Percentiles rank a stretch among this genome's conserved stretches.
Evolutionary conservation across 1,140 invertebrate species (phyloP).

Genomic region (Listronotus bonariensis): DNA sequence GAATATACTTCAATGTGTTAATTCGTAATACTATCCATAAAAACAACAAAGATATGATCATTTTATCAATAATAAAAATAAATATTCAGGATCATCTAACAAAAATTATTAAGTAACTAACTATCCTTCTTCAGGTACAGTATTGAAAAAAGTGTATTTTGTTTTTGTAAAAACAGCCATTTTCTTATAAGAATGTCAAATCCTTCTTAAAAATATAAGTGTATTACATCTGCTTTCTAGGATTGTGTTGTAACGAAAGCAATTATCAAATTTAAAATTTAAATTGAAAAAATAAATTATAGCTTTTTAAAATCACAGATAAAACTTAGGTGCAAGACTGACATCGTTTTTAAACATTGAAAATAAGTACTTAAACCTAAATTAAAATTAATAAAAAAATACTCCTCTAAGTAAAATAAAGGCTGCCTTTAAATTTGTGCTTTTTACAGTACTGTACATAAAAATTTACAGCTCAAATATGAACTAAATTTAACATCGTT

Average conservation of each 20-base stretch:
- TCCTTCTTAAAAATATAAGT: not conserved
- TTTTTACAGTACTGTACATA: conserved; percentile 25
- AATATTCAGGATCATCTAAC: conserved; percentile 37
- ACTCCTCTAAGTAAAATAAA: conserved; percentile 4
- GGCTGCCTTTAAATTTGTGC: conserved; percentile 5
- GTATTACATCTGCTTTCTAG: not conserved
- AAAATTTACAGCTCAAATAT: conserved; percentile 12
- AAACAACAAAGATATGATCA: conserved; percentile 37
- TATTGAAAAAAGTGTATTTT: conserved; percentile 22
- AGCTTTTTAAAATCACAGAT: conserved; percentile 14
- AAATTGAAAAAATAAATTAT: too few species aligned
- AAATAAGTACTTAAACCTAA: conserved; percentile 6
- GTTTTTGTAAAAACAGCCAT: conserved; percentile 17
- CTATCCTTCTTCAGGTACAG: conserved; percentile 37
- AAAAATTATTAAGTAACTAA: conserved; percentile 37
- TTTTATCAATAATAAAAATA: conserved; percentile 39
- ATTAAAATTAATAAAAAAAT: conserved; percentile 5
- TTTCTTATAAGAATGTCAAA: conserved; percentile 7
- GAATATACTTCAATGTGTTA: conserved; percentile 25
- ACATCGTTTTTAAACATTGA: not conserved
- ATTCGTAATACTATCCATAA: conserved; percentile 38
- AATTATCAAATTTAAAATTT: too few species aligned
- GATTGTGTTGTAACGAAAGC: not conserved
- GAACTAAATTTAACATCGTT: not conserved
- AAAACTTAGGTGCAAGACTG: conserved; percentile 7